Base-by-base conservation (phyloP, 1,140 invertebrate genomes). In the Drosophila kikkawai region DNA sequence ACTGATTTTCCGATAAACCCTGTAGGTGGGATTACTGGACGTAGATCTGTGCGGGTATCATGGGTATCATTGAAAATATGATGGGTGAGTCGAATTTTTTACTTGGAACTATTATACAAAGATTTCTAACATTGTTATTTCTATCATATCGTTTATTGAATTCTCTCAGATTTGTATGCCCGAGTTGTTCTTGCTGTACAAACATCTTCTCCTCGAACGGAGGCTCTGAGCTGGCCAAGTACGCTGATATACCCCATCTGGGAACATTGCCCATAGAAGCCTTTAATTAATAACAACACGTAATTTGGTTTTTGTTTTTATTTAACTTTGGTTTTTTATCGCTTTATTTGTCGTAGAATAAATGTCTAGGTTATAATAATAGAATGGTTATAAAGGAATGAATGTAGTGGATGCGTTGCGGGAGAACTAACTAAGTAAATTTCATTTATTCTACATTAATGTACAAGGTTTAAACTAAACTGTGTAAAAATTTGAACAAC, bases 1-100 rank as follows among this genome's bases (percentile, higher is more conserved):
- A 12, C 13, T 11, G 44, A 32, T 34, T 26, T 44, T 19, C 13
- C 78, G 15, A 26, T 55, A 36, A 12, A 15, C 5, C 17, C 4
- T 22, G 1, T 19, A 98, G 97, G 97, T 99, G 82, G 98, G 98
- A 7, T 91, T 99, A 32, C 94, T 99, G 47, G 98, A 99, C 94
- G 95, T 99, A 68, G 98, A 99, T 93, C 95, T 99, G 55, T 99
- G 98, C 94, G 98, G 98, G 95, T 15, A 95, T 99, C 26, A 93
- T 98, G 65, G 99, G 99, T 26, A 96, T 99, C 41, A 94, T 99
- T 74, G 98, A 99, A 93, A 99, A 99, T 93, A 99, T 99, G 98
- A 97, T 84, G 97, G 97, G 91, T 92, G n/a, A 75, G 79, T 63
- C 9, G 11, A 7, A 6, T 29, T 29, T 29, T 29, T 29, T 0